Percentiles rank a stretch among this genome's conserved stretches.
These are phyloP conservation scores for Catamblyrhynchus diadema DNA, from an alignment of 2,797 vertebrate genomes.

Conservation along the genomic window DNA sequence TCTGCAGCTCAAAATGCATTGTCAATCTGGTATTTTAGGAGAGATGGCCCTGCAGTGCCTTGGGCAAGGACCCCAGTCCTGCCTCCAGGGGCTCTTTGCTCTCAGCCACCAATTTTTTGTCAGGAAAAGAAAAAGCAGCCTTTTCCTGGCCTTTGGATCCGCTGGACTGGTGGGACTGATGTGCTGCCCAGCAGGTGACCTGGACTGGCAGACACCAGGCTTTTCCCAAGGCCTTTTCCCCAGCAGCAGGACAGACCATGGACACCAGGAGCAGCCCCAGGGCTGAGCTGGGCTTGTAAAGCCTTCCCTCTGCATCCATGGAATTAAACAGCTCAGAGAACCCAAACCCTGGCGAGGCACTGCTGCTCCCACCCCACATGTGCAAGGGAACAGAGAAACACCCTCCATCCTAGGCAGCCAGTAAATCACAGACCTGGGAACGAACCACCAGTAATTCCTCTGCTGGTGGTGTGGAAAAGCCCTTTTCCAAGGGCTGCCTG, in stretches of 20 bases:
- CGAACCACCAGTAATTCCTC: background rate
- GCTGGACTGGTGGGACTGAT: background rate
- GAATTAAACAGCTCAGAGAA: background rate
- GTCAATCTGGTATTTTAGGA: background rate
- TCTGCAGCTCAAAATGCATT: background rate
- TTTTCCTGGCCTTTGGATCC: background rate
- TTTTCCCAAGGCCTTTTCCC: background rate
- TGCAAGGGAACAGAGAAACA: background rate
- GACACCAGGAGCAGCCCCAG: background rate
- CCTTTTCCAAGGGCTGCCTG: background rate
- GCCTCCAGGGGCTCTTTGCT: background rate
- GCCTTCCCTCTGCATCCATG: background rate
- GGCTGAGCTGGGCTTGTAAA: background rate
- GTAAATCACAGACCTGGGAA: background rate
- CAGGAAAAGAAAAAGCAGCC: background rate
- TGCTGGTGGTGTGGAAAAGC: background rate
- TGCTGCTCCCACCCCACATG: rapidly evolving
- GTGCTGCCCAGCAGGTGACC: background rate
- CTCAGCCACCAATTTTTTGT: background rate
- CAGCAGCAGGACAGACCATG: background rate
- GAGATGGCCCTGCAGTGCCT: background rate
- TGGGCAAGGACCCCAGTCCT: background rate
- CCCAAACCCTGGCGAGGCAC: rapidly evolving
- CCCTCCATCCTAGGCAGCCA: background rate
- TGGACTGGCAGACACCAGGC: background rate